Conservation (phyloP, 2,888 invertebrate genomes). For the Apamea anceps region DNA sequence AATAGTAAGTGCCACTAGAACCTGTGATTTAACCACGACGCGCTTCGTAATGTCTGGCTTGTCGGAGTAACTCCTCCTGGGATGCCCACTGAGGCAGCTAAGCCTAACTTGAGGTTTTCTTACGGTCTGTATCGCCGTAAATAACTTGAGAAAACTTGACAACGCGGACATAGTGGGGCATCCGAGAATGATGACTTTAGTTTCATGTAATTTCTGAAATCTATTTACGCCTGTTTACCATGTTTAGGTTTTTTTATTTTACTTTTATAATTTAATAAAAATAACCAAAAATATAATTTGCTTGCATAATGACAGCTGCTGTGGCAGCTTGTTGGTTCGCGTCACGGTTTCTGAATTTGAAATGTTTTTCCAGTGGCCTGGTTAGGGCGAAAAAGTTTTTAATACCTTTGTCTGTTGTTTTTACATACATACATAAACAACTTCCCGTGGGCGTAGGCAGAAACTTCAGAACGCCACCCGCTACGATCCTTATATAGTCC, state of each 20-base stretch:
- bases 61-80: constrained; percentile 74
- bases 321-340: constrained; percentile 61
- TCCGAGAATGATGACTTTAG: constrained; percentile 66
- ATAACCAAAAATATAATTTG: constrained; percentile 64
- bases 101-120: constrained; percentile 59
- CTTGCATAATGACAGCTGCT: constrained; percentile 76
- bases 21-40: constrained; percentile 72
- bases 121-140: constrained; percentile 66
- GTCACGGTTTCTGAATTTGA: constrained; percentile 71
- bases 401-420: constrained; percentile 7
- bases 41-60: constrained; percentile 77
- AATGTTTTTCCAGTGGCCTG: constrained; percentile 49
- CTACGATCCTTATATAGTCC: neutral
- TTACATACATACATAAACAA: neutral
- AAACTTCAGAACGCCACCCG: neutral
- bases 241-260: constrained; percentile 69
- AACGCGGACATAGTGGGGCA: constrained; percentile 78
- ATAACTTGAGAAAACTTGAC: constrained; percentile 71
- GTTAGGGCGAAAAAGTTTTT: constrained; percentile 19
- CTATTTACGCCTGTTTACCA: constrained; percentile 72
- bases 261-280: constrained; percentile 65
- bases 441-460: neutral
- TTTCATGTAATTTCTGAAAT: constrained; percentile 44
- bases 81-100: constrained; percentile 58
- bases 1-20: neutral